Base-by-base conservation (phyloP, 2,888 invertebrate species). In the Amblyjoppa fuscipennis region DNA sequence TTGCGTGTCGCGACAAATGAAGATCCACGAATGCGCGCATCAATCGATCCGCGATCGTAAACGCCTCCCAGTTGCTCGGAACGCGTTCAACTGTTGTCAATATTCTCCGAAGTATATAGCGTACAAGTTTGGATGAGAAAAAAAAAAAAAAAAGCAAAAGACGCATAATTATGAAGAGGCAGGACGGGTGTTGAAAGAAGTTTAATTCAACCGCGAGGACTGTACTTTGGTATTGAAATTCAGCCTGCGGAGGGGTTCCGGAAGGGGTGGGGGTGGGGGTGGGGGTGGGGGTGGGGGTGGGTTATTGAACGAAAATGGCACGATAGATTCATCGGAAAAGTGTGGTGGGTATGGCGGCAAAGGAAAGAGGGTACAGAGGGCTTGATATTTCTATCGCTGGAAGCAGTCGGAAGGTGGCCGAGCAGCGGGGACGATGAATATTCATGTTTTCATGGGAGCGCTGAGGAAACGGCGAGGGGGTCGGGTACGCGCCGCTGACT, bases 361-460 rank as follows among this genome's bases (percentile, higher is more conserved):
- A 61, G 31, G 61, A 31, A 61, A 76, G 49, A 34, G 75, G 45
- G 49, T 11, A 51, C 20, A 38, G 20, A 34, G 66, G 75, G 75
- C 31, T 76, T 76, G 75, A 76, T 66, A 76, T 76, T 76, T 76
- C 75, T 76, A 76, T 76, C 75, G 75, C 45, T 75, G 61, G 74
- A 31, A 75, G 74, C 74, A 45, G 74, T 64, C 75, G 75, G 75
- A 76, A 76, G 75, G 64, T 76, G 75, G 64, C 75, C 75, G 66
- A 76, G 64, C 66, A 38, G 75, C 75, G 66, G 51, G 75, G 34
- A 38, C 75, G 66, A 66, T 76, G 75, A 76, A 76, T 76, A 76
- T 76, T 76, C 75, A 76, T 76, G 66, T 66, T 76, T 76, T 76
- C 75, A 76, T 76, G 75, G 61, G 49, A 51, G 45, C 61, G 61